Evolutionary conservation across 1,140 invertebrate species (phyloP).

Genomic region (Panagrolaimus sp.): DNA sequence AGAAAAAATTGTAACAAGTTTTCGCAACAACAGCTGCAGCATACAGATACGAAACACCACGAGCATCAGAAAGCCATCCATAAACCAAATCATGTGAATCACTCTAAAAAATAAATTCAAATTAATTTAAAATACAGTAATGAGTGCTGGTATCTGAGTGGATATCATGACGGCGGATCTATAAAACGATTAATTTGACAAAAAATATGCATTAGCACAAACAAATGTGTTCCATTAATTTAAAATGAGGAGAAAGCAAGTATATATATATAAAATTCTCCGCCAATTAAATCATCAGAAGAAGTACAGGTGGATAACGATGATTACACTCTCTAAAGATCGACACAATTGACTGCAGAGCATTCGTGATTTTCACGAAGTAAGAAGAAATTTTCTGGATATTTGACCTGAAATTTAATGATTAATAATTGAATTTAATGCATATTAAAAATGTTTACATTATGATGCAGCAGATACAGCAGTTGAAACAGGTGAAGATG

Average conservation of each 20-base stretch:
- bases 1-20: slow-evolving; percentile 71
- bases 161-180: slow-evolving; percentile 63
- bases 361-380: slow-evolving; percentile 68
- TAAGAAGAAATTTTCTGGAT: slow-evolving; percentile 68
- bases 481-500: slow-evolving; percentile 66
- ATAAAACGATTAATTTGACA: slow-evolving; percentile 63
- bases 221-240: slow-evolving; percentile 69
- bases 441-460: background rate
- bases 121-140: slow-evolving; percentile 65
- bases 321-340: slow-evolving; percentile 63
- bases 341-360: slow-evolving; percentile 66
- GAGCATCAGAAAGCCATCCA: slow-evolving; percentile 65
- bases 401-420: slow-evolving; percentile 63
- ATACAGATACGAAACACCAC: slow-evolving; percentile 59
- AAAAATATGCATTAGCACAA: slow-evolving; percentile 60
- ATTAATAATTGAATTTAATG: background rate
- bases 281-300: slow-evolving; percentile 76
- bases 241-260: slow-evolving; percentile 90
- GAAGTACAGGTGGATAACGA: slow-evolving; percentile 40
- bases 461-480: slow-evolving; percentile 80
- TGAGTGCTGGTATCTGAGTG: too few species aligned
- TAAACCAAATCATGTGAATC: slow-evolving; percentile 68
- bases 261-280: slow-evolving; percentile 75
- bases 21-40: slow-evolving; percentile 60
- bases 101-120: slow-evolving; percentile 64